Base-by-base conservation (phyloP, 1,140 invertebrate species). In the Zaprionus taronus region DNA sequence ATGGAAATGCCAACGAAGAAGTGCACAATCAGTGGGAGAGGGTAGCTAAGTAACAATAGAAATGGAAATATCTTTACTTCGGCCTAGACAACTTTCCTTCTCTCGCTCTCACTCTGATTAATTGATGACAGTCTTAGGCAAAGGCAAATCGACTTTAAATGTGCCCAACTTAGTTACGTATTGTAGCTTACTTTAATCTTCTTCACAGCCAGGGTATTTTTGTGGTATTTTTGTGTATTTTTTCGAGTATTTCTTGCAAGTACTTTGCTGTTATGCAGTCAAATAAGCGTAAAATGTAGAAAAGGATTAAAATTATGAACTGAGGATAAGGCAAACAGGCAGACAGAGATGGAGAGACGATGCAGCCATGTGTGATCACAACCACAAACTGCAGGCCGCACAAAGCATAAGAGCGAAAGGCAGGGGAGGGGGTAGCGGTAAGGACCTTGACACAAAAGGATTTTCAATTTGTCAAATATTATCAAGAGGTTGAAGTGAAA, bases 281-380 rank as follows among this genome's bases (percentile, higher is more conserved):
- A 90, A 90, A 81, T 81, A 89, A 81, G 72, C 76, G 69, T 64
- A 70, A 56, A 72, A 82, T 84, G 78, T 85, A 49, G 72, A 73
- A 82, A 83, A 71, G 85, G 85, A 90, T 90, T 90, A 90, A 85
- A 90, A 90, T 91, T 90, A 90, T 90, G 86, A 77, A 68, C 73
- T 63, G 66, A 82, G 81, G 85, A 90, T 90, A 81, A 90, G 79
- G 73, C 76, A 79, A 68, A 67, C 66, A 81, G 47, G 36, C 64
- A 75, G 53, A 69, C 53, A 69, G 41, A 44, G 41, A 44, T n/a
- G 31, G 31, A 38, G 36, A 58, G 61, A 62, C 66, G 66, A 64
- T 75, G 66, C 75, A 73, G 49, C 41, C 64, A 64, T 74, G 75
- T 74, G 65, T 78, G 70, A 67, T 76, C 73, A 53, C 44, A 65